Evolutionary conservation across 2,888 invertebrate genomes (phyloP).

Genomic region (Portevinia maculata): DNA sequence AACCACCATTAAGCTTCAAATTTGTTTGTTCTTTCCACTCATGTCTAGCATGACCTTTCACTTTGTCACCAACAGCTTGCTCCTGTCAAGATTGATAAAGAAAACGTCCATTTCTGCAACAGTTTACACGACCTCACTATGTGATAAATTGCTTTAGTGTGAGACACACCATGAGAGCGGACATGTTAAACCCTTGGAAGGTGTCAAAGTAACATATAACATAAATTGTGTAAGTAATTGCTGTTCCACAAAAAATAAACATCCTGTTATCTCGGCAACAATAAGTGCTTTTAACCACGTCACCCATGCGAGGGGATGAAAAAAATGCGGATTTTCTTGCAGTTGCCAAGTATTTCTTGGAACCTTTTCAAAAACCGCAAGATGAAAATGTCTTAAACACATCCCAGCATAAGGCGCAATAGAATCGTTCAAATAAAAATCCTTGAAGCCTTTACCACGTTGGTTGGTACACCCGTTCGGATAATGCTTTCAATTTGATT

Average conservation of each 20-base stretch:
- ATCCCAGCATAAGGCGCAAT: neutral
- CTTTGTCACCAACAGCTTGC: neutral
- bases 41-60: neutral
- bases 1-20: no score
- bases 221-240: neutral
- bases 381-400: conserved; percentile 16
- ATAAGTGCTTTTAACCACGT: neutral
- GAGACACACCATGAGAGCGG: neutral
- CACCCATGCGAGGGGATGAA: neutral
- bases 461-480: neutral
- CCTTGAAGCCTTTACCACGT: neutral
- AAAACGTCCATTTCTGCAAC: neutral
- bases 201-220: neutral
- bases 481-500: neutral
- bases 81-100: neutral
- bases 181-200: neutral
- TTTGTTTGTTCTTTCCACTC: no score
- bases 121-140: neutral
- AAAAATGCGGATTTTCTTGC: neutral
- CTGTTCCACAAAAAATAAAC: neutral
- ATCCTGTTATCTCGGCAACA: neutral
- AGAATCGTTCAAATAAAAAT: conserved; percentile 1
- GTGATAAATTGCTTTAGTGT: neutral
- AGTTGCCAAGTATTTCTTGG: conserved; percentile 14
- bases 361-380: conserved; percentile 8